Evolutionary conservation across 1,140 invertebrate genomes (phyloP), one percentile per base, ranked within the genome.

Genomic region (Drosophila albomicans): DNA sequence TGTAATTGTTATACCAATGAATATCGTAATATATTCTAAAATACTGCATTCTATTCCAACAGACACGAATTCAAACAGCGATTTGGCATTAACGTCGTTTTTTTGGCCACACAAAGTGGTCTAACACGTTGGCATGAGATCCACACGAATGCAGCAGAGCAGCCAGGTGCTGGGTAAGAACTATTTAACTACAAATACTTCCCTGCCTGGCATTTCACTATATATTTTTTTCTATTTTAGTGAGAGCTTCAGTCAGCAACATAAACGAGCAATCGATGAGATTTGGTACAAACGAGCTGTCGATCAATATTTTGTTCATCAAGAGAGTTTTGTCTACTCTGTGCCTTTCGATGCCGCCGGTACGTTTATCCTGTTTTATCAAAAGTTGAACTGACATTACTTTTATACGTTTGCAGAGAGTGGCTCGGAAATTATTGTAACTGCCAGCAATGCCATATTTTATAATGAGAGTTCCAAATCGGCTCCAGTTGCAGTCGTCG

Each of bases 241-340:
- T 49, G 91, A 93, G 13, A 93, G 93, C 71, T 95, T 94, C 65
- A 94, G 94, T 35, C 93, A 94, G 68, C 93, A 94, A 48, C 95
- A 97, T 92, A 96, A 95, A 5, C 93, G 95, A 57, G 96, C 98
- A 1, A 98, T 97, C 46, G 97, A 99, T 91, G 98, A 99, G 92
- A 94, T 97, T 5, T 99, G 98, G 97, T 99, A 99, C 92, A 96
- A 96, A 75, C 94, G 98, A 52, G 98, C 98, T 1, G 97, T 99
- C 0, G 98, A 99, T 78, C 97, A 98, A 75, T 95, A 98, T 93
- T 96, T 96, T 82, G 93, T 96, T 28, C 95, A 97, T 57, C 94
- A 95, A 0, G 95, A 96, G 2, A 97, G 96, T 77, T 98, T 98
- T 91, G 97, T 98, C 0, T 98, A 97, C 91, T 96, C 97, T 1